Evolutionary conservation across 30 jellyfish, hydroid and myxozoan genomes (phyloP), one percentile per base, ranked within the genome.

Genomic region (Turritopsis dohrnii): DNA sequence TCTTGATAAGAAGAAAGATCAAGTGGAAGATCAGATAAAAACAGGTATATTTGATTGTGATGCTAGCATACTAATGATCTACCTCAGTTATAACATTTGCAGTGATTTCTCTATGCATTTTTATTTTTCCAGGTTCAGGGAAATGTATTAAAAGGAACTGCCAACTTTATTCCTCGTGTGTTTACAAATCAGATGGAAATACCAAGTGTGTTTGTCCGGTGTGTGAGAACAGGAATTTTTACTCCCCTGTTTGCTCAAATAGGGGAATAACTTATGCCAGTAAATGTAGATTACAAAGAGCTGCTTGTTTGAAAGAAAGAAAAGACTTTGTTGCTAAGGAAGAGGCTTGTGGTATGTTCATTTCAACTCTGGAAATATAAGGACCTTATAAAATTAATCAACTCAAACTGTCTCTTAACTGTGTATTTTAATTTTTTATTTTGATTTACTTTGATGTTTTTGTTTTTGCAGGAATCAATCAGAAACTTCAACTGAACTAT

Each of bases 251-350:
- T 16, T 92, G 98, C 31, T 95, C 92, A 0, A 80, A 87, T 21
- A 93, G 86, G 66, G 93, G 87, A 41, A 54, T 82, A 52, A 85
- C 96, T 26, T 92, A 92, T 72, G 98, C 98, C 28, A 87, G 95
- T 66, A 87, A 84, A 52, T 92, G 98, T 72, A 81, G 84, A 23
- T n/a, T 87, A 87, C 72, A 80, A 83, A 81, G 71, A 79, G 77
- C 80, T 18, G 82, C 96, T 22, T 92, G 98, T 77, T 53, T 28
- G 53, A 53, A 75, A 41, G 79, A 81, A 65, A 76, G 7, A 16
- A 60, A 66, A 69, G 4, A 86, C 21, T 52, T 0, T 17, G 71
- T 76, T 17, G 28, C 84, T 29, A 66, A 87, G 1, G 69, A 28
- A 18, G 54, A 79, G 8, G 95, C 91, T 0, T 92, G 98, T 73